These are phyloP conservation scores for Ethmia dodecea DNA, from an alignment of 2,888 invertebrate genomes.

Conservation along the genomic window DNA sequence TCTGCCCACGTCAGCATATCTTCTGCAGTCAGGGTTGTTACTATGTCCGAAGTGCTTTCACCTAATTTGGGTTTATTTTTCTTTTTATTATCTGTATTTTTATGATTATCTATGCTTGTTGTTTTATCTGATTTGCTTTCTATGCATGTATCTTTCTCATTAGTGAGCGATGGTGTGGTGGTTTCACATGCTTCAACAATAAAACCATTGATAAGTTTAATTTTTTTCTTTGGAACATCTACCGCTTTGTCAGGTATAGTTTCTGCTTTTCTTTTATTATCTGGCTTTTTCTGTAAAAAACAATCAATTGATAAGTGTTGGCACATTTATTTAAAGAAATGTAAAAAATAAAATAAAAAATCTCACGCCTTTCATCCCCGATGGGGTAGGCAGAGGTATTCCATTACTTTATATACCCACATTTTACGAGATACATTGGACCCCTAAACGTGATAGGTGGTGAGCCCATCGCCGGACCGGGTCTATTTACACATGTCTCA, in stretches of 20 bases:
- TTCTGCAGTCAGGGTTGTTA: constrained; percentile 44
- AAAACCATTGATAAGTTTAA: constrained; percentile 54
- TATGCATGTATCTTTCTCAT: constrained; percentile 22
- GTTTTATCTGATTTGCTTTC: constrained; percentile 17
- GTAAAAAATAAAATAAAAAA: too few species aligned
- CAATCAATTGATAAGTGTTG: too few species aligned
- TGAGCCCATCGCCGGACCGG: too few species aligned
- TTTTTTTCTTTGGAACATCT: constrained; percentile 39
- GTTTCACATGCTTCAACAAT: constrained; percentile 45
- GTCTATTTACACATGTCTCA: too few species aligned
- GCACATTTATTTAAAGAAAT: too few species aligned
- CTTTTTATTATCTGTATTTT: not conserved
- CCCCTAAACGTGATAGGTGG: too few species aligned
- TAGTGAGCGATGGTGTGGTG: constrained; percentile 40
- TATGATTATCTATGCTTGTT: constrained; percentile 12
- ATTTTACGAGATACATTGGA: too few species aligned
- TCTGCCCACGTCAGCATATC: constrained; percentile 81
- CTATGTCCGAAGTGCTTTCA: constrained; percentile 32
- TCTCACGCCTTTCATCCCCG: too few species aligned
- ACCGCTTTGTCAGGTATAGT: constrained; percentile 27
- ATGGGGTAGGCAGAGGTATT: too few species aligned
- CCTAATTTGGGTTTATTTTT: constrained; percentile 44
- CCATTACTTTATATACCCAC: too few species aligned
- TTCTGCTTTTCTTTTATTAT: constrained; percentile 33
- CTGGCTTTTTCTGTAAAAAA: constrained; percentile 23